These are phyloP conservation scores for Trialeurodes vaporariorum DNA, from an alignment of 1,140 invertebrate genomes.

Conservation along the genomic window DNA sequence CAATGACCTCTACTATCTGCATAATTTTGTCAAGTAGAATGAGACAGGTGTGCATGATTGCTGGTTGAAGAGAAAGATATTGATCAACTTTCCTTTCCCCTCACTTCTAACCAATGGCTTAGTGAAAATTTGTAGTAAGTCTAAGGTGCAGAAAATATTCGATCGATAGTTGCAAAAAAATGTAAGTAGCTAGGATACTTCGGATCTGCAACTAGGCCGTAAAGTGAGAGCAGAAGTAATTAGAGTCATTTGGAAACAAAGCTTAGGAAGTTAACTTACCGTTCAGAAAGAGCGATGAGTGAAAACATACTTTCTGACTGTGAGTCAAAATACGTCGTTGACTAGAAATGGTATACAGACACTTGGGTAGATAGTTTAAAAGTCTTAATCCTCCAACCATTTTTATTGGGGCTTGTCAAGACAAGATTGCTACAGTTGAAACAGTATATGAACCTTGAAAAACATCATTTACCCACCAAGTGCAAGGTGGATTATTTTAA, in stretches of 20 bases:
- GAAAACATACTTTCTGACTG: slow-evolving; percentile 14
- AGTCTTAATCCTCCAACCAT: slow-evolving; percentile 1
- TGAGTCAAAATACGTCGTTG: background rate
- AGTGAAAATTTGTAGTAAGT: background rate
- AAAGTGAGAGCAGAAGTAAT: slow-evolving; percentile 3
- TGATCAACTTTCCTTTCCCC: too few species aligned
- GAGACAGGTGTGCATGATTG: too few species aligned
- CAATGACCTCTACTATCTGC: too few species aligned
- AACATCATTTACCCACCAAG: too few species aligned
- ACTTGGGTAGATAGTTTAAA: background rate
- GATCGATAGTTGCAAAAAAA: background rate
- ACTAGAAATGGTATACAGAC: background rate
- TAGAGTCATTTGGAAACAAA: background rate
- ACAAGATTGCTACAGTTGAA: too few species aligned
- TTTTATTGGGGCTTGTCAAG: too few species aligned
- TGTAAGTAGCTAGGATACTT: too few species aligned
- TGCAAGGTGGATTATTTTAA: background rate
- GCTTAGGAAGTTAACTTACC: slow-evolving; percentile 13
- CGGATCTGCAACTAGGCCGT: too few species aligned
- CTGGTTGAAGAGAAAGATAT: too few species aligned
- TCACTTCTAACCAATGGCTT: background rate
- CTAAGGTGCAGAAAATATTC: slow-evolving; percentile 1
- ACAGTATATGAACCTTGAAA: too few species aligned
- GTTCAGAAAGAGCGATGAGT: slow-evolving; percentile 14
- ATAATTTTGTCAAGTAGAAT: too few species aligned